Evolutionary conservation across 2,113 vertebrate species (phyloP).

Genomic region (Albula glossodonta): DNA sequence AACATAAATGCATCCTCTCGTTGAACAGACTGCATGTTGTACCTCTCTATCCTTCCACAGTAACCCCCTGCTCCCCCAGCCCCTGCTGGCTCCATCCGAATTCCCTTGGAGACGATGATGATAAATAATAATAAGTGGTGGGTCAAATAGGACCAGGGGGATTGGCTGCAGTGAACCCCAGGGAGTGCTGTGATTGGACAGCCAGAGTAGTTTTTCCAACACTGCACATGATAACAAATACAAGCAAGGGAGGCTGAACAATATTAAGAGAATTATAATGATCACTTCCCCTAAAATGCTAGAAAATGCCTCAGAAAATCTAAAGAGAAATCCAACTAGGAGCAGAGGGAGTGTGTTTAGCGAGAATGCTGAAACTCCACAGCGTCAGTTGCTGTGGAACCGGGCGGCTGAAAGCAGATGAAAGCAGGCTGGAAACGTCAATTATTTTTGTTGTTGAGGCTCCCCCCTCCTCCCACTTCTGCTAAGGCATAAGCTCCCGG

Average conservation of each 20-base stretch:
- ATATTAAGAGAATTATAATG: neutral
- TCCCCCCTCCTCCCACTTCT: neutral
- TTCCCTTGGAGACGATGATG: neutral
- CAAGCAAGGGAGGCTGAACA: too few relatives aligned
- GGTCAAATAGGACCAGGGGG: neutral
- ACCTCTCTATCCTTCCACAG: neutral
- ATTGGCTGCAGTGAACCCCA: neutral
- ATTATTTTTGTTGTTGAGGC: neutral
- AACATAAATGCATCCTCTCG: slow-evolving; percentile 2
- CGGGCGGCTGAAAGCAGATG: neutral
- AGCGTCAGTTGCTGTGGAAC: neutral
- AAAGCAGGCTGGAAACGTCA: slow-evolving; percentile 5
- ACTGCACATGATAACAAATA: neutral
- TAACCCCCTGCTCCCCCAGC: neutral
- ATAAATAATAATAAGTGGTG: slow-evolving; percentile 7
- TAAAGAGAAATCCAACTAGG: neutral
- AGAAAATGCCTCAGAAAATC: neutral
- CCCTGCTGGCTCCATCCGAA: too few relatives aligned
- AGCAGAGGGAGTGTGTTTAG: neutral
- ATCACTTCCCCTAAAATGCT: neutral
- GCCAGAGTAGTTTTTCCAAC: neutral
- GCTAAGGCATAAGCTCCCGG: neutral
- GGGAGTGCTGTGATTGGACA: neutral
- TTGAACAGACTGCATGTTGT: neutral
- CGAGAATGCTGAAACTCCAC: neutral